Base-by-base conservation (phyloP, 1,140 invertebrate species). In the Stenopsyche tienmushanensis region DNA sequence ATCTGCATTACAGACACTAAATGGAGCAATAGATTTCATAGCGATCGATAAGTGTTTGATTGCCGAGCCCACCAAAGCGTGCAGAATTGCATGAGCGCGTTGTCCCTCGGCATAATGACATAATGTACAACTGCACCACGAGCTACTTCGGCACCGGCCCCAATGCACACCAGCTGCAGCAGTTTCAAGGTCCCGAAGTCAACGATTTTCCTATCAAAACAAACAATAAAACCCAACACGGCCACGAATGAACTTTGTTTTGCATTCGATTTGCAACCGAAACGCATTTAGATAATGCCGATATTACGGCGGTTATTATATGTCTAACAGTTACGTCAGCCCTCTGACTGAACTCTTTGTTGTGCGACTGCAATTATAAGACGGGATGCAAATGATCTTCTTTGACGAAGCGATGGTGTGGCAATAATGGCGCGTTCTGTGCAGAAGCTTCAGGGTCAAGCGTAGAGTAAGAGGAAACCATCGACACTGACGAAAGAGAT, bases 201-300 rank as follows among this genome's bases (percentile, higher is more conserved):
- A 58, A 47, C 42, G 57, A 60, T 60, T 60, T 60, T 47, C 25
- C 53, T 39, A 57, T 57, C 53, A 57, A 57, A 57, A 57, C 53
- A 57, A 41, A 57, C 25, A 53, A 13, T 42, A 13, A 42, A 42
- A 42, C n/a, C n/a, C n/a, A n/a, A n/a, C n/a, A n/a, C n/a, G n/a
- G n/a, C n/a, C n/a, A 34, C 29, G 5, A 13, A 13, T 34, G 29
- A 34, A 34, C 29, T 34, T 34, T 34, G 29, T 34, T 13, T 34
- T n/a, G n/a, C n/a, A n/a, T n/a, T n/a, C n/a, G n/a, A n/a, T n/a
- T n/a, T n/a, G n/a, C n/a, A n/a, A n/a, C n/a, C n/a, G n/a, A n/a
- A n/a, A n/a, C n/a, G n/a, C n/a, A n/a, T n/a, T n/a, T n/a, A n/a
- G n/a, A n/a, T n/a, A n/a, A n/a, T n/a, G n/a, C n/a, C 29, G 29